Base-by-base conservation (phyloP, 2,888 invertebrate species). In the Taenaris catops region DNA sequence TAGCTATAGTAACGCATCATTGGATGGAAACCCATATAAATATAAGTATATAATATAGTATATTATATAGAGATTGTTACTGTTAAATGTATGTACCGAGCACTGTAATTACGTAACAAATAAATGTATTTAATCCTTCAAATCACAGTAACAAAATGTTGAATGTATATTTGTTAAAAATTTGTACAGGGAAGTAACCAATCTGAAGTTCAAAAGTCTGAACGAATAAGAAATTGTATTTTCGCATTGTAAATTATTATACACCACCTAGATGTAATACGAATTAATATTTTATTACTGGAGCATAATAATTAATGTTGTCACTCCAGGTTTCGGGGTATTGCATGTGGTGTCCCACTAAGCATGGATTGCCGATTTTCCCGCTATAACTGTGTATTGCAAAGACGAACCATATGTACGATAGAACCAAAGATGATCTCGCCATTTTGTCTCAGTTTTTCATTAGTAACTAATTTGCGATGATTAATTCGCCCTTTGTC, bases 141-240 rank as follows among this genome's bases (percentile, higher is more conserved):
- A 71, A 80, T 84, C 84, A 84, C 86, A 84, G 53, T 83, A 83
- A 84, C 84, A 83, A 83, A 79, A 74, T 76, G 31, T 58, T 61
- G 65, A 51, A 71, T 60, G 72, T 75, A 71, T 68, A 67, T 68
- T 80, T 80, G 79, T 83, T 81, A 68, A 72, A n/a, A 78, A 44
- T 66, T 64, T 84, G 84, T 84, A 86, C 86, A 84, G 86, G 86
- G 86, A 84, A 52, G 67, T 65, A 66, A 71, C 63, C 72, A 72
- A 67, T 71, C 76, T 70, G 69, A 69, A 63, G 86, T 81, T 81
- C 83, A 67, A 72, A 84, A 86, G 86, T 83, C 83, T 84, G 86
- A 86, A 83, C 81, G 66, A 57, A 61, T 70, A 67, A 62, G 61
- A 63, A 63, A 72, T n/a, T 80, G 83, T 84, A 83, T 84, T 86